Base-by-base conservation (phyloP, 53 echinoderm and acorn worm species). In the Luidia sarsii region DNA sequence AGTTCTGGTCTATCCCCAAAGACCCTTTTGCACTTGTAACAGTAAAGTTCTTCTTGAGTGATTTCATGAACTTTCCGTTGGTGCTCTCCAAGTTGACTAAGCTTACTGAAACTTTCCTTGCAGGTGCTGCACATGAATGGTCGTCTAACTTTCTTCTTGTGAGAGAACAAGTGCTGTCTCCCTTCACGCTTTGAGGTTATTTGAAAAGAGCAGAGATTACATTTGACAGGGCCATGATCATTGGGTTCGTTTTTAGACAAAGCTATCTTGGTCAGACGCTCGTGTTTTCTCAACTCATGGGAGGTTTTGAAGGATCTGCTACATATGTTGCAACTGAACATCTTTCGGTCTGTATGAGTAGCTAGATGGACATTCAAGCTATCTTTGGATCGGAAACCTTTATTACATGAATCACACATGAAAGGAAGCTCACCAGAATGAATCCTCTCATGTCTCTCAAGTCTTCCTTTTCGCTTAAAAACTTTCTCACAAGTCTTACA, bases 191-290 rank as follows among this genome's bases (percentile, higher is more conserved):
- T 72, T 18, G 72, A 72, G 2, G 24, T 72, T 30, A 72, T 72
- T 8, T 13, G 15, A 56, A 13, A 55, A 33, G 33, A 15, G 56
- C 72, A 72, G 10, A 72, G 56, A 14, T 72, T 72, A 27, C 72
- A 72, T 38, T 72, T 72, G 38, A 72, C 72, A 31, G 72, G 56
- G 37, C 25, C 5, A 6, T 72, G 72, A 7, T 72, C 54, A 55
- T 56, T 72, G 13, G 72, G 72, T 24, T 72, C 72, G 18, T 52
- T 50, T 38, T 39, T 72, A 4, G 72, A 72, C 32, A 72, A 38
- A 1, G 72, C 72, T 7, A 56, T 29, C 27, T 38, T 72, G 0
- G 56, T 15, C 56, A 72, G 56, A 13, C 72, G 72, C 56, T 72
- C 37, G 39, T 72, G 72, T 38, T 72, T 72, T 38, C 72, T 36